Base-by-base conservation (phyloP, 2,113 vertebrate species). In the Sylvilagus bachmani region DNA sequence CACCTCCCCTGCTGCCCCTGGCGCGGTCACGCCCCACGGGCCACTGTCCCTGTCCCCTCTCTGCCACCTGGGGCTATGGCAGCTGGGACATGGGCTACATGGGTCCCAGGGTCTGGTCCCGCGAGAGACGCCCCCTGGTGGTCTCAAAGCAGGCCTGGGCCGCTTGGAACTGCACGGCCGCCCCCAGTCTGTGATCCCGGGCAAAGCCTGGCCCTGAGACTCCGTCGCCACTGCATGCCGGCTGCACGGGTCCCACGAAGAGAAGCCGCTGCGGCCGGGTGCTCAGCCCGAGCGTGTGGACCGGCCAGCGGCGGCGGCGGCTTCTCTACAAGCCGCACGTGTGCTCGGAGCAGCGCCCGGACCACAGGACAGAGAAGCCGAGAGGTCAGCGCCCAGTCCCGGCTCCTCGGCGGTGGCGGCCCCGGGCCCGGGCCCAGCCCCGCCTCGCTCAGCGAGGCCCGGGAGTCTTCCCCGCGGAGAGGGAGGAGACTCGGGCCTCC, bases 401-500 rank as follows among this genome's bases (percentile, higher is more conserved):
- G 13, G 13, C 55, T 58, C 13, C 55, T 58, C 13, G 55, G 55
- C 38, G 33, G 27, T 53, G 73, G n/a, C n/a, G n/a, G n/a, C n/a
- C n/a, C n/a, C n/a, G n/a, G n/a, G 44, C 12, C 44, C n/a, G 3
- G 8, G 11, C 6, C 27, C 33, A 19, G 22, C 69, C 49, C 31
- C 0, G 2, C 0, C 0, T 12, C 12, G 5, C 16, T 90, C 21
- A 24, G n/a, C 22, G 14, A 44, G n/a, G 12, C 5, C 0, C n/a
- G 2, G n/a, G 55, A 80, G 3, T 29, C 81, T 55, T 61, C 31
- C n/a, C 27, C 16, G 24, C 6, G 22, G 22, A 92, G 75, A 85
- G 70, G 7, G 69, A 78, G 69, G 55, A 69, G 51, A 25, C 21
- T 19, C 17, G 0, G 21, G 44, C 64, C 58, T 53, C 83, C 55